Evolutionary conservation across 2,797 vertebrate genomes (phyloP).

Genomic region (Sciurus carolinensis): DNA sequence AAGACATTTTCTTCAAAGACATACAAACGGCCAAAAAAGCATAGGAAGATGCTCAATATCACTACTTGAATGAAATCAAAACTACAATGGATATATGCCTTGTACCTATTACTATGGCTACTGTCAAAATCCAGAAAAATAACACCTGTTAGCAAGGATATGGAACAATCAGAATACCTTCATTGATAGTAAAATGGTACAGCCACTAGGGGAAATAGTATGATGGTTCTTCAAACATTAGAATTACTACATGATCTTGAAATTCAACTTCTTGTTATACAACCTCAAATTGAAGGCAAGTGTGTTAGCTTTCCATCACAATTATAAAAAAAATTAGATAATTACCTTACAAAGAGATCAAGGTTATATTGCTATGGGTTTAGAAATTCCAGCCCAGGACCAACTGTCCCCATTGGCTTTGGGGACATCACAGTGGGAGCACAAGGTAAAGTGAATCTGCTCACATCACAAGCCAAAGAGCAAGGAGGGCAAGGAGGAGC

Average conservation of each 20-base stretch:
- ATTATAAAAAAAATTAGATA: too few species aligned
- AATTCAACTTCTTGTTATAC: not conserved
- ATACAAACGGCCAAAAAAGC: not conserved
- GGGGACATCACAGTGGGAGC: not conserved
- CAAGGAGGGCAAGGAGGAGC: not conserved
- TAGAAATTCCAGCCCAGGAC: too few species aligned
- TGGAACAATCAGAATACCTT: not conserved
- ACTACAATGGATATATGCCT: too few species aligned
- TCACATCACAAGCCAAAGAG: not conserved
- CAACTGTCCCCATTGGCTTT: too few species aligned
- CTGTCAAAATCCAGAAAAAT: not conserved
- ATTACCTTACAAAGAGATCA: too few species aligned
- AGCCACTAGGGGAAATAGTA: too few species aligned
- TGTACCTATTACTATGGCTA: too few species aligned
- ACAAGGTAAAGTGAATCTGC: not conserved
- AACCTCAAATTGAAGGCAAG: not conserved
- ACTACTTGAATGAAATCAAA: too few species aligned
- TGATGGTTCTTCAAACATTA: too few species aligned
- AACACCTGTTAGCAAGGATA: not conserved
- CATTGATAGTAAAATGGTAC: not conserved
- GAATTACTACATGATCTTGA: not conserved
- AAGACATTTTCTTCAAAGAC: not conserved
- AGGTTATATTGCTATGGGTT: too few species aligned
- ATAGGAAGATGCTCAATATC: not conserved
- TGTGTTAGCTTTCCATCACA: not conserved